phyloP scores from a whole-genome alignment of 2,797 vertebrate genomes.

The Sebastes glaucus region DNA sequence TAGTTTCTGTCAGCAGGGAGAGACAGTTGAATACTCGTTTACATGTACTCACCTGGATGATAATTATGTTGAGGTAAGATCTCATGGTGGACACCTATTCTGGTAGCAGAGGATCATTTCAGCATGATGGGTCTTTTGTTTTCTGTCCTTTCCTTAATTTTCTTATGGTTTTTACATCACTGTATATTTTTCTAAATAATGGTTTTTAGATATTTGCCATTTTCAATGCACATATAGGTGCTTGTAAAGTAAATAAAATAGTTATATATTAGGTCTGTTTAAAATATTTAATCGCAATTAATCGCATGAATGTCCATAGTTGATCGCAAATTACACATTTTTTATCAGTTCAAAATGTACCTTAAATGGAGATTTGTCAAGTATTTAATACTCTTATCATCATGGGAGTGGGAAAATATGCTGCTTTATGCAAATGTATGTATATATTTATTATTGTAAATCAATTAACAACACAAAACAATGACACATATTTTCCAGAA shows the following conservation, averaged over 20 bases:
- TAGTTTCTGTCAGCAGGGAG: slow-evolving; percentile 15
- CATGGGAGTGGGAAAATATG: too few relatives aligned
- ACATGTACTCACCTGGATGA: background rate
- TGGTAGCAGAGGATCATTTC: background rate
- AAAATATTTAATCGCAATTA: too few relatives aligned
- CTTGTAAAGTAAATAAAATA: too few relatives aligned
- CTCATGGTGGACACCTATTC: background rate
- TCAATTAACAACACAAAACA: too few relatives aligned
- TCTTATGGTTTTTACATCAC: background rate
- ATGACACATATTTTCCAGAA: too few relatives aligned
- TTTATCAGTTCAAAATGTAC: too few relatives aligned
- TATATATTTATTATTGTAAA: too few relatives aligned
- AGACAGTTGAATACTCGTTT: background rate
- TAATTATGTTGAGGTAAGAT: slow-evolving; percentile 22
- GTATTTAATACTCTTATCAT: too few relatives aligned
- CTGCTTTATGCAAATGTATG: too few relatives aligned
- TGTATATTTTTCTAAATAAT: background rate
- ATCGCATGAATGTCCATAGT: background rate
- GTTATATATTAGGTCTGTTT: too few relatives aligned
- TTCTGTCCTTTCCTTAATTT: background rate
- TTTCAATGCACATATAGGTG: background rate
- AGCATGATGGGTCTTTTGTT: background rate
- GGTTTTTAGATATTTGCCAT: background rate
- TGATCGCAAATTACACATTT: too few relatives aligned
- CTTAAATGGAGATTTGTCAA: too few relatives aligned